Base-by-base conservation (phyloP, 2,888 invertebrate species). In the Drosophila helvetica region DNA sequence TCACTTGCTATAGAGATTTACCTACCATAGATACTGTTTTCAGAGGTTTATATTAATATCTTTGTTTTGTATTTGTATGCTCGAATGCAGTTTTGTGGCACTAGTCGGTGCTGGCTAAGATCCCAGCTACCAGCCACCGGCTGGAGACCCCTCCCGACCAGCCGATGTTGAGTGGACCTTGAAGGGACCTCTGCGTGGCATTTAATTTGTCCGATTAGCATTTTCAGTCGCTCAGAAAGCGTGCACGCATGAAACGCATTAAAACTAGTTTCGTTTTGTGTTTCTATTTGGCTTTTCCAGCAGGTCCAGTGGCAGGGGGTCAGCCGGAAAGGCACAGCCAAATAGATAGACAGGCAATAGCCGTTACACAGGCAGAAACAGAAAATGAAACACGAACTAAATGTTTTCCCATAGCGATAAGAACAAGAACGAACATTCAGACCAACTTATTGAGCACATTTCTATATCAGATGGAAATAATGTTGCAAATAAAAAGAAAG, bases 191-290 rank as follows among this genome's bases (percentile, higher is more conserved):
- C 65, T 72, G 65, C 72, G 72, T 72, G 72, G 75, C 85, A 80
- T 85, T 88, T 86, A 88, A 88, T 86, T 86, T 85, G 78, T 77
- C 88, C 79, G 86, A 87, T 87, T 87, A 86, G 83, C 86, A 88
- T 88, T 85, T 88, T 86, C 65, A 82, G 77, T 76, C 80, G 77
- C 81, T 83, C 83, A 78, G 83, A 86, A 86, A 74, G 81, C 80
- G 78, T 85, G 81, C 88, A 88, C 88, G 88, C 88, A 88, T 84
- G 83, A 86, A 88, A 88, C 89, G 81, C 87, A 88, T 88, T 88
- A 87, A 89, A 87, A 79, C 74, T 76, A 65, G 80, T 77, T 67
- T 64, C 57, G 45, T 65, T 66, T 65, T 66, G 55, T 50, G 56
- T 22, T 42, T 45, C 38, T 38, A 27, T 61, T 25, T 30, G 47